These are phyloP conservation scores for Bursaphelenchus okinawaensis DNA, from an alignment of 2,888 invertebrate species.

Conservation along the genomic window DNA sequence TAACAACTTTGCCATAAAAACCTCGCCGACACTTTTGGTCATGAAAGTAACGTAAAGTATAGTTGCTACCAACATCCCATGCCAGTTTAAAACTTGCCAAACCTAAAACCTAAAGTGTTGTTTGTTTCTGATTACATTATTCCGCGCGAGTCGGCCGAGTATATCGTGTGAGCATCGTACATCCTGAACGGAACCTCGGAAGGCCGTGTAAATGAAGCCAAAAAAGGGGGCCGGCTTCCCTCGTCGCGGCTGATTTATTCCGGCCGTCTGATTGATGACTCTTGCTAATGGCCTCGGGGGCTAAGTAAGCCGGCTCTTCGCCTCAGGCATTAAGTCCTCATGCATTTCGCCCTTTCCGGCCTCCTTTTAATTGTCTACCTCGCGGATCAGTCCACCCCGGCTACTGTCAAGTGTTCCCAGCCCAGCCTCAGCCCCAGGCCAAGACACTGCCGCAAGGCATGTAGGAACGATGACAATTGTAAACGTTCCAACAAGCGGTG, in stretches of 20 bases:
- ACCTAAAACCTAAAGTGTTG: too few relatives aligned
- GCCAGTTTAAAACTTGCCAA: too few relatives aligned
- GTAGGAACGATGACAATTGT: slow-evolving; percentile 87
- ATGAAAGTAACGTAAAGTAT: too few relatives aligned
- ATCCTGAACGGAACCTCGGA: neutral
- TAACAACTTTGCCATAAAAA: too few relatives aligned
- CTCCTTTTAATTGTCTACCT: neutral
- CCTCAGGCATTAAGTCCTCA: neutral
- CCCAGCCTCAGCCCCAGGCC: slow-evolving; percentile 28
- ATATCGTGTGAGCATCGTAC: too few relatives aligned
- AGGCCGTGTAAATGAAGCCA: neutral
- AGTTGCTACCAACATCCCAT: too few relatives aligned
- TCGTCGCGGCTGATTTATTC: neutral
- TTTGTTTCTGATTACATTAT: too few relatives aligned
- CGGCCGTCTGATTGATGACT: neutral
- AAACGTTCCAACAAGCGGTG: slow-evolving; percentile 77
- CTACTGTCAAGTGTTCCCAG: slow-evolving; percentile 52
- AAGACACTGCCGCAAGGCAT: slow-evolving; percentile 59
- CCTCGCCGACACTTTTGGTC: too few relatives aligned
- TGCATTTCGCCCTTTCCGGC: neutral
- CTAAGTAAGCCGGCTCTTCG: neutral
- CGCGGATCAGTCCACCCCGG: neutral
- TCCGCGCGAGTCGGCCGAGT: too few relatives aligned
- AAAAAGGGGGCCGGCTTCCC: neutral
- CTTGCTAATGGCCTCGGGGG: neutral